These are phyloP conservation scores for Montipora capricornis DNA, from an alignment of 64 coral and sea anemone genomes.

Conservation along the genomic window DNA sequence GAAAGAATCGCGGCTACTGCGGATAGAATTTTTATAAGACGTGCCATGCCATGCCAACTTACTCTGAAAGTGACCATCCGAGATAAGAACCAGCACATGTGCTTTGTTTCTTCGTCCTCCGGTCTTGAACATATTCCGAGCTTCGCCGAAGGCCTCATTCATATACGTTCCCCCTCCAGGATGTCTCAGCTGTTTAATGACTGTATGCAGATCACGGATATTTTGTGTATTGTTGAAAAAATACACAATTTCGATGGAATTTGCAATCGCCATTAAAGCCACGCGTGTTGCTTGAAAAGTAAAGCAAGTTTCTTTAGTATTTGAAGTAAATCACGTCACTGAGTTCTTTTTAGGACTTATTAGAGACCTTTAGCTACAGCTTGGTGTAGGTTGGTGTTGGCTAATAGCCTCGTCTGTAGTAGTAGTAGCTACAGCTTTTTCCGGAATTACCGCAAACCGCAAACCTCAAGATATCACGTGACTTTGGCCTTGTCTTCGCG, in stretches of 20 bases:
- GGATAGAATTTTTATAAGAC: too few relatives aligned
- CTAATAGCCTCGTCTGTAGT: too few relatives aligned
- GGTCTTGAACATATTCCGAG: background rate
- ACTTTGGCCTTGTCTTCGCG: too few relatives aligned
- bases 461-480: too few relatives aligned
- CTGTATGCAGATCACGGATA: background rate
- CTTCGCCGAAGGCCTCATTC: background rate
- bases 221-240: conserved; percentile 17
- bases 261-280: conserved; percentile 1
- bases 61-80: conserved; percentile 23
- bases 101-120: background rate
- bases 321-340: too few relatives aligned
- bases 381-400: too few relatives aligned
- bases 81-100: conserved; percentile 15
- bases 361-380: too few relatives aligned
- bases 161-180: conserved; percentile 37
- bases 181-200: background rate
- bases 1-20: background rate
- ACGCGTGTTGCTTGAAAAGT: background rate
- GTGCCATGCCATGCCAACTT: background rate
- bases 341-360: too few relatives aligned
- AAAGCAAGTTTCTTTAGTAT: background rate
- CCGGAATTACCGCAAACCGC: too few relatives aligned
- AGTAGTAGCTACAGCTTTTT: too few relatives aligned
- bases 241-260: background rate